phyloP scores from a whole-genome alignment of 64 coral and sea anemone genomes.

The Platygyra sinensis region DNA sequence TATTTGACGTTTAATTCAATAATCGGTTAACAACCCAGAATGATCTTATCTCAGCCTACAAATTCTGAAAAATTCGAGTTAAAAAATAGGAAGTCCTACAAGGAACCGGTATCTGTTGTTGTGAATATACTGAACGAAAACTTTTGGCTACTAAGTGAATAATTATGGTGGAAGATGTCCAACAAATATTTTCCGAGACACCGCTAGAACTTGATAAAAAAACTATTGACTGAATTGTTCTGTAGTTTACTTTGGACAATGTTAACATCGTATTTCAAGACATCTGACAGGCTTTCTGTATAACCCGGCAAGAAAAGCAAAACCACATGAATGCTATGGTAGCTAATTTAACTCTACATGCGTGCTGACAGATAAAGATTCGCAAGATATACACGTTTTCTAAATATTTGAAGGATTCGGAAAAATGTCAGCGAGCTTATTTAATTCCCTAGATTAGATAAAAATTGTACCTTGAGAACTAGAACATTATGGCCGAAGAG shows the following conservation, averaged over 20 bases:
- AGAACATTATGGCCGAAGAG: background rate
- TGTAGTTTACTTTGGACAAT: conserved; percentile 3
- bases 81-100: background rate
- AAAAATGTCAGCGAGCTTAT: background rate
- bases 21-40: background rate
- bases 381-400: conserved; percentile 18
- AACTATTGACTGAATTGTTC: background rate
- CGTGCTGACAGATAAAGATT: conserved; percentile 25
- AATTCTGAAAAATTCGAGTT: background rate
- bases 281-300: conserved; percentile 11
- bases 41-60: background rate
- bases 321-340: conserved; percentile 20
- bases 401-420: conserved; percentile 32
- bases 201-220: background rate
- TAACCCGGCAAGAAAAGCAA: conserved; percentile 20
- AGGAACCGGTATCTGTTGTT: background rate
- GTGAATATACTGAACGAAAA: background rate
- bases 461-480: background rate
- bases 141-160: conserved; percentile 13
- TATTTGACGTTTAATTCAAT: background rate
- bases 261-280: background rate
- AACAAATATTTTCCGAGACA: background rate
- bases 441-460: background rate
- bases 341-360: background rate
- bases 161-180: conserved; percentile 2